A percentile compares a stretch with the other conserved stretches of the same genome.
These are phyloP conservation scores for Ormyrus thymus DNA, from an alignment of 2,888 invertebrate genomes.

Conservation along the genomic window DNA sequence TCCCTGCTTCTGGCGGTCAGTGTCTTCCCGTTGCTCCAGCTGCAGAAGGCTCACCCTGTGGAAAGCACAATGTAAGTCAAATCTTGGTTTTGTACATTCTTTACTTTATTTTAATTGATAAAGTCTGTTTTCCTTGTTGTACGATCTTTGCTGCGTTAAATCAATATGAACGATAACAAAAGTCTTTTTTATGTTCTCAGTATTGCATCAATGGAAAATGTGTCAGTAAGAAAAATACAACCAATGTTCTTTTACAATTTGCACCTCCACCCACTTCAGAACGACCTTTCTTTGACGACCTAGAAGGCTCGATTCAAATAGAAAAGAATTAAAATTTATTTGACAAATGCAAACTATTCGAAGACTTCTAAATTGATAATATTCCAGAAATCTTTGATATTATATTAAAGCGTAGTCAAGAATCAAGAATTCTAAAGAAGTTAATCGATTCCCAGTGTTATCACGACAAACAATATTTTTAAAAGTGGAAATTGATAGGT, in stretches of 20 bases:
- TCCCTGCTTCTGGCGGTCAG: slow-evolving; percentile 84
- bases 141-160: not conserved
- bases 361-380: too few species aligned
- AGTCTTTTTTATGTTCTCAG: slow-evolving; percentile 76
- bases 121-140: not conserved
- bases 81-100: not conserved
- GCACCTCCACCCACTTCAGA: slow-evolving; percentile 21
- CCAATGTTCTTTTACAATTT: slow-evolving; percentile 24
- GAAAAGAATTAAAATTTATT: slow-evolving; percentile 6
- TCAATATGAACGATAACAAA: not conserved
- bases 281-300: not conserved
- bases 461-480: not conserved
- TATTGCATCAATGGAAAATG: slow-evolving; percentile 93
- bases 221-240: slow-evolving; percentile 73
- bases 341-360: too few species aligned
- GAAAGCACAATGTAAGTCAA: slow-evolving; percentile 85
- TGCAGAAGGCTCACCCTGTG: slow-evolving; percentile 93
- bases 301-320: not conserved
- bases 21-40: slow-evolving; percentile 93
- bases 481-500: not conserved
- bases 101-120: not conserved
- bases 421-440: not conserved
- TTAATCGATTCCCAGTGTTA: not conserved
- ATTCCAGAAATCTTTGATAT: too few species aligned
- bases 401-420: too few species aligned